phyloP scores from a whole-genome alignment of 2,113 vertebrate genomes.

The Neotoma lepida region DNA sequence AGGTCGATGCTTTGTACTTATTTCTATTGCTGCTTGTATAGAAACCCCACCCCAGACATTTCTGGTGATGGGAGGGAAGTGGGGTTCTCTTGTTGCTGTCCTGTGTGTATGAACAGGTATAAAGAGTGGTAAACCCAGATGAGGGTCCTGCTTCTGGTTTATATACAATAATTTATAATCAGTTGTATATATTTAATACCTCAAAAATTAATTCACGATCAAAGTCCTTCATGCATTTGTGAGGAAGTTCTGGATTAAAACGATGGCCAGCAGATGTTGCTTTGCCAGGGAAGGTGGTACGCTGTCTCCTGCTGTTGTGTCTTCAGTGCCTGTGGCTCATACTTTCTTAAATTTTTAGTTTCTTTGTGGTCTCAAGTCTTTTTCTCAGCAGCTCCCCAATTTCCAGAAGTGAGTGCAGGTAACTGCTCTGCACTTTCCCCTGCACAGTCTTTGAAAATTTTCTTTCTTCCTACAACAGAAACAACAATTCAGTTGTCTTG shows the following conservation, averaged over 20 bases:
- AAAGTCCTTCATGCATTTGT: conserved; percentile 91
- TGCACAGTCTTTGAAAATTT: conserved; percentile 92
- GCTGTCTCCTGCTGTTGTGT: conserved; percentile 71
- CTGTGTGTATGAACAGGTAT: conserved; percentile 86
- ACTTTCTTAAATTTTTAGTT: conserved; percentile 92
- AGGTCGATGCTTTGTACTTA: conserved; percentile 82
- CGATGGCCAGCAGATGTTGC: conserved; percentile 83
- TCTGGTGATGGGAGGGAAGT: conserved; percentile 81
- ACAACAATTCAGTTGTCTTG: conserved; percentile 43
- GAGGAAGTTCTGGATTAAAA: conserved; percentile 90
- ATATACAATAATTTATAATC: conserved; percentile 98
- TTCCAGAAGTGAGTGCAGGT: conserved; percentile 96
- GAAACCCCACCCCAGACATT: conserved; percentile 67
- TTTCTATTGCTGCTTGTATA: conserved; percentile 88
- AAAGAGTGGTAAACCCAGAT: conserved; percentile 89
- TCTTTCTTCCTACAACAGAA: conserved; percentile 90
- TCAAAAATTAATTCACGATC: conserved; percentile 87
- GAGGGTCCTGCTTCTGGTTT: conserved; percentile 87
- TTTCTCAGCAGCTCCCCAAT: conserved; percentile 95
- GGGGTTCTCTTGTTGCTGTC: conserved; percentile 80
- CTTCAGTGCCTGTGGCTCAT: conserved; percentile 56
- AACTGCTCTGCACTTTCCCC: conserved; percentile 97
- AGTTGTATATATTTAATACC: conserved; percentile 86
- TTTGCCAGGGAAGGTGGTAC: conserved; percentile 79
- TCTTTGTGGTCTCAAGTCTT: conserved; percentile 94